A percentile compares a stretch with the other conserved stretches of the same genome.
Conservation (phyloP, 1,140 invertebrate genomes). For the Lordiphosa clarofinis region DNA sequence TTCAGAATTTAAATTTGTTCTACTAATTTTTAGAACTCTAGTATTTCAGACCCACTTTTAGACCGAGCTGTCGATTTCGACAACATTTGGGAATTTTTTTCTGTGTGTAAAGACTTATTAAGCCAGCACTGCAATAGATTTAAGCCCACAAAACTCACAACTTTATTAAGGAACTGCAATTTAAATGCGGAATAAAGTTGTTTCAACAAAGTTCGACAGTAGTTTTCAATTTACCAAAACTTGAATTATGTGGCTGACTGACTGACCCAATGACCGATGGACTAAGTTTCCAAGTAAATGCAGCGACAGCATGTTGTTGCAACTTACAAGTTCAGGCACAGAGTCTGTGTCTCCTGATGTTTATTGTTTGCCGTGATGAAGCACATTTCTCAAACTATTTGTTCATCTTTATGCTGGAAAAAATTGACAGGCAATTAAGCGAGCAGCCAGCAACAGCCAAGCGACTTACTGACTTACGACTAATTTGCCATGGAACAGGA, state of each 20-base stretch:
- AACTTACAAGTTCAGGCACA: not conserved
- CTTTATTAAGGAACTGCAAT: not conserved
- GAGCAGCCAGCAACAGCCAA: too few species aligned
- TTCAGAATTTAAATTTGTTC: too few species aligned
- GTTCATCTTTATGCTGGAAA: conserved; percentile 1
- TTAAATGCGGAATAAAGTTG: conserved; percentile 28
- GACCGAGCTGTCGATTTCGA: too few species aligned
- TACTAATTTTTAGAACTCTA: too few species aligned
- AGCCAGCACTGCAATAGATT: not conserved
- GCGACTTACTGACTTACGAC: not conserved
- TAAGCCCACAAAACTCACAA: not conserved
- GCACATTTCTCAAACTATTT: conserved; percentile 13
- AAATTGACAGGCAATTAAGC: conserved; percentile 22
- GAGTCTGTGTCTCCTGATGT: conserved; percentile 3
- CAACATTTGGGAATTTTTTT: too few species aligned
- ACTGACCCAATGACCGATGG: conserved; percentile 22
- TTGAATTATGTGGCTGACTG: conserved; percentile 14
- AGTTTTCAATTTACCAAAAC: conserved; percentile 27
- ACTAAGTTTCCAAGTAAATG: not conserved
- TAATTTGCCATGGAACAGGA: conserved; percentile 4
- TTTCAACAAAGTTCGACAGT: conserved; percentile 19
- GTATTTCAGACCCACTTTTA: too few species aligned
- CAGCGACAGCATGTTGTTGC: conserved; percentile 3
- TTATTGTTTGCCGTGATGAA: conserved; percentile 23
- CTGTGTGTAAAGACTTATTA: too few species aligned